Evolutionary conservation across 2,113 vertebrate species (phyloP), one percentile per base, ranked within the genome.

Genomic region (Mystacornis crossleyi): DNA sequence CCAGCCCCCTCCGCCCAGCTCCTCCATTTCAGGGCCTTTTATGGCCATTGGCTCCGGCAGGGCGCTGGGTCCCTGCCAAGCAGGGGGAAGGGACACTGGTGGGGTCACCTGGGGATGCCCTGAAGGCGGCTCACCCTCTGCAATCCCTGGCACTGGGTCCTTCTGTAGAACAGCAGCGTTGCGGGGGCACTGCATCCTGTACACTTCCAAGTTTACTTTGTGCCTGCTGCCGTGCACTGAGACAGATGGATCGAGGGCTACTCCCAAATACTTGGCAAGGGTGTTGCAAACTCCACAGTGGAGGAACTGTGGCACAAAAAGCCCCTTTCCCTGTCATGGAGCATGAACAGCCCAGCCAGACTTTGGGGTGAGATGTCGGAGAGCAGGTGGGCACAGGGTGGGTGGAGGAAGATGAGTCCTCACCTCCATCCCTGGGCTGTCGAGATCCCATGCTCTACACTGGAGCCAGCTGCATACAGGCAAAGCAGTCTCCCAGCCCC

Each of bases 21-120:
- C 43, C 72, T 94, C 71, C 42, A 29, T 92, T 96, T 94, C 75
- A 95, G 70, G 71, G 75, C 97, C 97, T 97, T 97, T 96, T 97
- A 97, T 95, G 95, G 96, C 91, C 85, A 97, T 96, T 8, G 2
- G 71, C 86, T 95, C 40, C 1, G 0, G 60, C 79, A 83, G 36
- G 26, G 47, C 2, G 1, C 42, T 2, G 2, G 12, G 42, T 92
- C 62, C 55, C 50, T 65, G 48, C 66, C 81, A 93, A 84, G 54
- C 61, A 82, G 61, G 43, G 88, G 70, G 47, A 92, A 90, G 85
- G 92, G 82, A 95, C 71, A 33, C 8, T 47, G 45, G 12, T 13
- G 42, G 31, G 38, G 78, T 71, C 66, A 87, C 62, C 67, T 9
- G 1, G 51, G 53, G 89, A 90, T 84, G 48, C 73, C 34, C 54